Evolutionary conservation across 2,797 vertebrate genomes (phyloP), one percentile per base, ranked within the genome.

Genomic region (Gephyroberyx darwinii): DNA sequence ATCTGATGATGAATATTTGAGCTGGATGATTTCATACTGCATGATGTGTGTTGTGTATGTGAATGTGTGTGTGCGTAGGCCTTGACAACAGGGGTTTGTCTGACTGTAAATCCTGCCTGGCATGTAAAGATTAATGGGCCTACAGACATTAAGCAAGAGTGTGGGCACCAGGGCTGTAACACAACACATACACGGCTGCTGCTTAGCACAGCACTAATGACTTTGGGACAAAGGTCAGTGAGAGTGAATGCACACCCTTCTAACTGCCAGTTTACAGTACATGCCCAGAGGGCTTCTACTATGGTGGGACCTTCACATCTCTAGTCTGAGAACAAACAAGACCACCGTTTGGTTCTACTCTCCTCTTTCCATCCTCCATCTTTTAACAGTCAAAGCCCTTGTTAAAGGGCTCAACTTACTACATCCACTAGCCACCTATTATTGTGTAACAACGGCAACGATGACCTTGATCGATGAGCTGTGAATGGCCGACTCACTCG

Each of bases 211-310:
- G 50, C 71, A 75, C 56, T 79, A 85, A 86, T 66, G 73, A 82
- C 80, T 83, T 71, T 14, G 57, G 86, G 85, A 84, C 91, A 92
- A 92, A 91, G 90, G 88, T 92, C 85, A 86, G 55, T 3, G 39
- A 65, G 69, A 56, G 51, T 55, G 63, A 64, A 74, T 71, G 79
- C 83, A 84, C 84, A 70, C 85, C 88, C 87, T 78, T 37, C 48
- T 73, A 71, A 10, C 48, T 50, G 12, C 10, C 37, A 71, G 75
- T 85, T 85, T 85, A 84, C 60, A 65, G 71, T 48, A 57, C 43
- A 68, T 35, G 53, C 69, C 76, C 70, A 8, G 10, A 69, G 71
- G 75, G 70, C 54, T 75, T 59, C 50, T 17, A n/a, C 75, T 74
- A 58, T 16, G 37, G 52, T 20, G 55, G 62, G 70, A 69, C 48